Conservation (phyloP, 2,113 vertebrate species). For the Cairina moschata region DNA sequence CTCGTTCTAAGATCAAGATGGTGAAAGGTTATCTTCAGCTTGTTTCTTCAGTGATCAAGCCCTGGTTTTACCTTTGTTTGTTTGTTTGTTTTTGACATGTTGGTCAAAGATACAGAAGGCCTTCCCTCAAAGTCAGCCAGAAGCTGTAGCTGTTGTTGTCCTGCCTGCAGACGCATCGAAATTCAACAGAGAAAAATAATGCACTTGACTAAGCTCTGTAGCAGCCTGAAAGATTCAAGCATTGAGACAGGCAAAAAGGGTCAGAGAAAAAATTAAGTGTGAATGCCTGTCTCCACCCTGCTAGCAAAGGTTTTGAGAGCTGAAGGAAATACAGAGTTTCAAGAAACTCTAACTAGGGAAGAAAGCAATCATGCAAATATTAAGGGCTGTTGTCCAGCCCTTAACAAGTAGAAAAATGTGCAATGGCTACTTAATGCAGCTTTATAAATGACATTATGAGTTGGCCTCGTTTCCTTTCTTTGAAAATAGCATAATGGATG, state of each 20-base stretch:
- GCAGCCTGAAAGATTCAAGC: neutral
- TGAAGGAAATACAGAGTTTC: neutral
- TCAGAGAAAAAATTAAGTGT: neutral
- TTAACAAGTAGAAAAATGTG: neutral
- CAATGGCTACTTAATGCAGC: neutral
- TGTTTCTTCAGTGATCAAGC: neutral
- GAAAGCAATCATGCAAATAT: neutral
- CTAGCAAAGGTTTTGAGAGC: neutral
- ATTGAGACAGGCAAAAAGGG: neutral
- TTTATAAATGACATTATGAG: neutral
- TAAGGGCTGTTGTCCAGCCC: neutral
- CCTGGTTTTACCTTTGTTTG: neutral
- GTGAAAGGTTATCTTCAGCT: neutral
- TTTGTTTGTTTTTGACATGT: neutral
- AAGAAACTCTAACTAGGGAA: neutral
- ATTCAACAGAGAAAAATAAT: neutral
- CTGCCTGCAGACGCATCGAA: neutral
- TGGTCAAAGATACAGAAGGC: neutral
- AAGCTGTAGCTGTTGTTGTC: neutral
- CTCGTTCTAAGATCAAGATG: neutral
- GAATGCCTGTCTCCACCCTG: neutral
- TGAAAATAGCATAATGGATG: constrained; percentile 10
- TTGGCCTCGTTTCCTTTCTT: constrained; percentile 39
- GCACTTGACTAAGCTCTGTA: neutral
- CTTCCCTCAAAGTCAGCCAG: neutral